Evolutionary conservation across 2,797 vertebrate species (phyloP), one percentile per base, ranked within the genome.

Genomic region (Pangasius larnaudii): DNA sequence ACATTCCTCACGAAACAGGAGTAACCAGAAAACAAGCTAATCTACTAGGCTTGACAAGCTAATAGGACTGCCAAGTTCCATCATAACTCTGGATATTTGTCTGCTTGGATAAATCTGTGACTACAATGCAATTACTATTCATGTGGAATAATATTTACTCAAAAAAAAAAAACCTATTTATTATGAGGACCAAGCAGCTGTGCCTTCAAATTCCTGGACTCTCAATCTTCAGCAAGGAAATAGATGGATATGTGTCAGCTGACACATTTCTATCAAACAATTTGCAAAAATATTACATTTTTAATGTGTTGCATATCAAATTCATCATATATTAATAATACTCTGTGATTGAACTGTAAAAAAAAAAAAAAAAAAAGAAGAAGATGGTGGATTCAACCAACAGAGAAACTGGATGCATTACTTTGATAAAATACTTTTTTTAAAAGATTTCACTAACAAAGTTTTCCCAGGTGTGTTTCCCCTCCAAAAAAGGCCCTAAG

Each of bases 1-100:
- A 42, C 30, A 63, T 87, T 91, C 69, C 30, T 77, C 77, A n/a
- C 58, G 65, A 46, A 33, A 82, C 51, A n/a, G n/a, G 49, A 39
- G 36, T 4, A 81, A 71, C 49, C 27, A 22, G 27, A 78, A 49
- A 86, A 86, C 16, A 86, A 63, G 71, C 84, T 61, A 85, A 85
- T 61, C 84, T 85, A 30, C 56, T 30, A 30, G n/a, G 56, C 53
- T 30, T 65, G 71, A 75, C 85, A 61, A 61, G 53, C 36, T 33
- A 85, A 85, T 74, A 85, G 49, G 56, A 42, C 56, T 61, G 85
- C 72, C 33, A 42, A 22, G 39, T 16, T 19, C 58, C 19, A 33
- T 30, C 84, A 22, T 24, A 53, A 49, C 61, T 16, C 82, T 36
- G 49, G 8, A 33, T 30, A 56, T 22, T 72, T 24, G n/a, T 36